These are phyloP conservation scores for Channa striata DNA, from an alignment of 2,797 vertebrate species.

Conservation along the genomic window DNA sequence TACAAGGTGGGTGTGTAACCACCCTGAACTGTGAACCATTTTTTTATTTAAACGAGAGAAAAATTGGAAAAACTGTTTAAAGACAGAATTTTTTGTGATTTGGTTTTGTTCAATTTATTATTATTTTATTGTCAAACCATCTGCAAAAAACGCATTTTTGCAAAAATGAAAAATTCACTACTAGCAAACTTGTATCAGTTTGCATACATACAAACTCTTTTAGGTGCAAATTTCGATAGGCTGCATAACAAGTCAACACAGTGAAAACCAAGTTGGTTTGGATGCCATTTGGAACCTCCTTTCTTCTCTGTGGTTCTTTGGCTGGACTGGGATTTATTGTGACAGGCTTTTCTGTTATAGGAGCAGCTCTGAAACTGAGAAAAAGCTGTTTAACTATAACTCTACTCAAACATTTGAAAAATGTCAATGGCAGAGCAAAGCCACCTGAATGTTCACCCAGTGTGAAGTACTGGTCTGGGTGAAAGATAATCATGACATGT, in stretches of 20 bases:
- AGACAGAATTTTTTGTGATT: not conserved
- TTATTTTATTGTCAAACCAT: too few relatives aligned
- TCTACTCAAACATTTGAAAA: not conserved
- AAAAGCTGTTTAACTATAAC: constrained; percentile 18
- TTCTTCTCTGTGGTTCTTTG: not conserved
- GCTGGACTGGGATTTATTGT: not conserved
- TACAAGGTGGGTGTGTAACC: not conserved
- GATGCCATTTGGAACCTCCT: not conserved
- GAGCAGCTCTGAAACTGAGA: constrained; percentile 50
- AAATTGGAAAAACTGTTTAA: not conserved
- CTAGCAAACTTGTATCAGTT: too few relatives aligned
- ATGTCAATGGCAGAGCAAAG: constrained; percentile 42
- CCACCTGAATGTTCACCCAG: constrained; percentile 47
- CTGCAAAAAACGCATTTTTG: too few relatives aligned
- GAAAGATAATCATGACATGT: not conserved
- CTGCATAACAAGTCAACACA: not conserved
- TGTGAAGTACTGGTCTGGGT: not conserved
- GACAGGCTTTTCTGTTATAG: not conserved
- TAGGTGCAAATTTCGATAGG: not conserved
- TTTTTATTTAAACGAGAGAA: not conserved
- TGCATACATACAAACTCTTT: not conserved
- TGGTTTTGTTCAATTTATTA: not conserved
- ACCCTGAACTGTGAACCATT: not conserved
- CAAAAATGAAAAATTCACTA: too few relatives aligned
- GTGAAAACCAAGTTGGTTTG: not conserved